Evolutionary conservation across 2,113 vertebrate species (phyloP).

Genomic region (Anarhynchus alexandrinus): DNA sequence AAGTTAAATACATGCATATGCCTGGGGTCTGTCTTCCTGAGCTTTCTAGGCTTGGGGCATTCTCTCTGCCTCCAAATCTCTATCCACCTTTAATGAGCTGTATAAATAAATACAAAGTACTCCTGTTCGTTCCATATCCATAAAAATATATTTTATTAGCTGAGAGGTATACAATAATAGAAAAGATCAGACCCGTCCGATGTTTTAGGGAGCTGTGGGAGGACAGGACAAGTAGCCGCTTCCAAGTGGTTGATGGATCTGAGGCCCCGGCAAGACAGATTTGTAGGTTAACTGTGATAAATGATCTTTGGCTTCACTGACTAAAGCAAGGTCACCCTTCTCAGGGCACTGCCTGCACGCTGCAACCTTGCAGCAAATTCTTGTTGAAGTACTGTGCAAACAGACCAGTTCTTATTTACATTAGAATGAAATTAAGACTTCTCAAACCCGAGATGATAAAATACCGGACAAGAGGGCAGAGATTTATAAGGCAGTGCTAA

Average conservation of each 20-base stretch:
- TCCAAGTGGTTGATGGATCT: slow-evolving; percentile 2
- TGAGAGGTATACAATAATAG: neutral
- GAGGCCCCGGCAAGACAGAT: neutral
- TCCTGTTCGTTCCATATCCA: neutral
- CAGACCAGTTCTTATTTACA: slow-evolving; percentile 49
- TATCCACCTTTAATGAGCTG: slow-evolving; percentile 15
- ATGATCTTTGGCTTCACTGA: slow-evolving; percentile 44
- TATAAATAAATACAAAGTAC: slow-evolving; percentile 54
- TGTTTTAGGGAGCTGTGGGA: neutral
- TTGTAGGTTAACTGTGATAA: slow-evolving; percentile 59
- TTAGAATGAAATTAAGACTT: slow-evolving; percentile 31
- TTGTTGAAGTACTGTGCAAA: slow-evolving; percentile 34
- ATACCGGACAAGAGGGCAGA: neutral
- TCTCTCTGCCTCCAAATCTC: slow-evolving; percentile 24
- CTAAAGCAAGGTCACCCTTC: slow-evolving; percentile 25
- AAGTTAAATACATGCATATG: slow-evolving; percentile 11
- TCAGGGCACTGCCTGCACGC: neutral
- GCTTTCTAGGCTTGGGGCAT: slow-evolving; percentile 8
- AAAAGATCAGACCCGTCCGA: neutral
- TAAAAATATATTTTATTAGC: slow-evolving; percentile 27
- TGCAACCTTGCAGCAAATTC: slow-evolving; percentile 21
- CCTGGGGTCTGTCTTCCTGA: slow-evolving; percentile 20
- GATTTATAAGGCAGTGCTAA: neutral
- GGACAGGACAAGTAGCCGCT: slow-evolving; percentile 13
- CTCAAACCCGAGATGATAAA: neutral